phyloP scores from a whole-genome alignment of 2,888 invertebrate genomes.

The Chaitophorus viminalis region DNA sequence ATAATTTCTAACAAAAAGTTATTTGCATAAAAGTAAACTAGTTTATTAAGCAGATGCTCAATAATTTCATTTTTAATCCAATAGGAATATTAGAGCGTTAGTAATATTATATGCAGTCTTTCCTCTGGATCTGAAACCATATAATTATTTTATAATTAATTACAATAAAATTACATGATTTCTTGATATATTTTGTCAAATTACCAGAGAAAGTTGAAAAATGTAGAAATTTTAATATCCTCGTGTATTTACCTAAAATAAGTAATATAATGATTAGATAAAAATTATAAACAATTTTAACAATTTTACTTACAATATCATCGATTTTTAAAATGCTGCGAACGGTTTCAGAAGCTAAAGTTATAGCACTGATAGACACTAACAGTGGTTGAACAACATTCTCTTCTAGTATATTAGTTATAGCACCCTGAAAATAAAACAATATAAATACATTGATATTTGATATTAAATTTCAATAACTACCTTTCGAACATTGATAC shows the following conservation, averaged over 20 bases:
- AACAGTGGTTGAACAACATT: slow-evolving; percentile 97
- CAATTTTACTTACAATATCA: slow-evolving; percentile 85
- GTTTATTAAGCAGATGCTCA: slow-evolving; percentile 7
- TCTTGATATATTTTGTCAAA: not conserved
- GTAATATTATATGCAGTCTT: slow-evolving; percentile 54
- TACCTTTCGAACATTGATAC: slow-evolving; percentile 91
- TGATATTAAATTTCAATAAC: not conserved
- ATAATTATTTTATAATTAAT: not conserved
- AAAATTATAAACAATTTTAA: not conserved
- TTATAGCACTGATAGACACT: slow-evolving; percentile 92
- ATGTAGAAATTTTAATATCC: slow-evolving; percentile 33
- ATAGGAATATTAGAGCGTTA: slow-evolving; percentile 48
- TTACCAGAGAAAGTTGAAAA: slow-evolving; percentile 39
- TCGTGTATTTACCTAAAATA: slow-evolving; percentile 56
- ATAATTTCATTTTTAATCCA: slow-evolving; percentile 38
- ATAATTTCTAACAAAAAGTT: slow-evolving; percentile 46
- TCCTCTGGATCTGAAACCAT: slow-evolving; percentile 47
- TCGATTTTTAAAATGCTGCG: slow-evolving; percentile 98
- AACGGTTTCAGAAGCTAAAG: slow-evolving; percentile 95
- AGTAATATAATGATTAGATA: not conserved
- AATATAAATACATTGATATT: not conserved
- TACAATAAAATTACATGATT: not conserved
- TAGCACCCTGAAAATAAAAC: slow-evolving; percentile 74
- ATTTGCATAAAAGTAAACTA: slow-evolving; percentile 7
- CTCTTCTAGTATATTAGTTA: slow-evolving; percentile 96